A percentile compares a stretch with the other conserved stretches of the same genome.
phyloP scores from a whole-genome alignment of 2,888 invertebrate species.

The Isoperla grammatica region DNA sequence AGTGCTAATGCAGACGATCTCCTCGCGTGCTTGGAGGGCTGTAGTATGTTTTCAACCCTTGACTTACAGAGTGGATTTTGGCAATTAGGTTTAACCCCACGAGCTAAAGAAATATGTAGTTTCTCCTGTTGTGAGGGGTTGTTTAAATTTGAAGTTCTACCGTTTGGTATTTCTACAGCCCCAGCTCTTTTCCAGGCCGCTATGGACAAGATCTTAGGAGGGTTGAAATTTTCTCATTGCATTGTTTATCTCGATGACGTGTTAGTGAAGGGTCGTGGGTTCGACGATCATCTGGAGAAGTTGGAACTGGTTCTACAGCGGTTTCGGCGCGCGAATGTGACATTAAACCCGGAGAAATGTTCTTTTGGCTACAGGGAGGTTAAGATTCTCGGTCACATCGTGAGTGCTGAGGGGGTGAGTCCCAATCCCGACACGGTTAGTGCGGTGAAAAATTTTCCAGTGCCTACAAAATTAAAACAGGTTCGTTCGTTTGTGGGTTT shows the following conservation, averaged over 20 bases:
- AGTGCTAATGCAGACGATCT: not conserved
- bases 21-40: not conserved
- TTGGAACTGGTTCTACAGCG: not conserved
- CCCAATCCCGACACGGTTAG: not conserved
- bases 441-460: not conserved
- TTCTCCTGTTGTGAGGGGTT: not conserved
- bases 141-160: not conserved
- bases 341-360: conserved; percentile 10
- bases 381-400: not conserved
- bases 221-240: not conserved
- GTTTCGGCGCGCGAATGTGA: not conserved
- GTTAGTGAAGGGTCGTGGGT: not conserved
- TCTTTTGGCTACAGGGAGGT: not conserved
- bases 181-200: not conserved
- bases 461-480: not conserved
- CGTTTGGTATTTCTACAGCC: not conserved
- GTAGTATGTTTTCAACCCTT: not conserved
- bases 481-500: not conserved
- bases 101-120: not conserved
- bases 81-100: not conserved
- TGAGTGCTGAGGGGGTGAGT: not conserved
- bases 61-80: not conserved
- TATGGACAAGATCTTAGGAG: not conserved
- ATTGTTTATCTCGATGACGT: conserved; percentile 2
- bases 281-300: not conserved